Base-by-base conservation (phyloP, 2,888 invertebrate species). In the Oasisia sp. region DNA sequence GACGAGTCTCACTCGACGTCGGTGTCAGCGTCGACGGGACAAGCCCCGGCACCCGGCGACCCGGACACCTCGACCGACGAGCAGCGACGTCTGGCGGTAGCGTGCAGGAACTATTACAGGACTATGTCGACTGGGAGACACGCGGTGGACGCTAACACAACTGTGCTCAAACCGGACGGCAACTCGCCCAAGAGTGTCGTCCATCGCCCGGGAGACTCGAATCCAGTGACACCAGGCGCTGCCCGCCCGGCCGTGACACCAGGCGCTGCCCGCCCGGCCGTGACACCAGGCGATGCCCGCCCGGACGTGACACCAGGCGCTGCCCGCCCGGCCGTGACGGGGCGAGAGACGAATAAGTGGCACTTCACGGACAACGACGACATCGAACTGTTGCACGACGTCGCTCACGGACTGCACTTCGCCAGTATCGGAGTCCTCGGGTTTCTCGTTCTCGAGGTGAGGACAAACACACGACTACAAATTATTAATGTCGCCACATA, bases 401-500 rank as follows among this genome's bases (percentile, higher is more conserved):
- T 94, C 9, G 94, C 94, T 14, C 94, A 94, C 90, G 93, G 93
- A 14, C 93, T 94, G n/a, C 94, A 94, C 93, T 94, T 94, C 90
- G 94, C 94, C n/a, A 94, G 93, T 92, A 94, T 94, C 38, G 93
- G 94, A 32, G 93, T 94, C 50, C 93, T 94, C 32, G 94, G 93
- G 8, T 93, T 94, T 58, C 93, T 94, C 32, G 94, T 94, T 12
- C 89, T 94, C n/a, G 94, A 94, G 94, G 94, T 94, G 90, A 91
- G 94, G 32, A 1, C 27, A 74, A 19, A 74, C 74, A 74, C 7
- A 74, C 27, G 19, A 74, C 27, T 74, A 74, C 27, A 74, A 56
- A 56, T 56, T 56, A 19, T 2, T 8, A 11, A 19, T 74, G 74
- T 74, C 14, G 14, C 74, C 74, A 56, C 74, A 74, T 74, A 14